Evolutionary conservation across 2,888 invertebrate species (phyloP), one percentile per base, ranked within the genome.

Genomic region (Drosophila meridiana): DNA sequence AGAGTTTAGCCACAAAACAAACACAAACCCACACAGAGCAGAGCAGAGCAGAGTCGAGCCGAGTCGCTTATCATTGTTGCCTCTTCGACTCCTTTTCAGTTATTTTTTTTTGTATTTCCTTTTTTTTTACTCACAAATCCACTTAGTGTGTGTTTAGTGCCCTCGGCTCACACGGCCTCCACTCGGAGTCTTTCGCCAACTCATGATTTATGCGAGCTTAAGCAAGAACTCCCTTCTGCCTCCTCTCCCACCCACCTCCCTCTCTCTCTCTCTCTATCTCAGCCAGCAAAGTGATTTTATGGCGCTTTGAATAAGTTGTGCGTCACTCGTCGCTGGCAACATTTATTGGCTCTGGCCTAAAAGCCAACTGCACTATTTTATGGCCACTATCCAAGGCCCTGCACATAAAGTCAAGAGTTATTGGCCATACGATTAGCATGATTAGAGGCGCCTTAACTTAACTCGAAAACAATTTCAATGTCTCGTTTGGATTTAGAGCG

Each of bases 101-200:
- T 67, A 34, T 42, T 64, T 59, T 42, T 42, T 64, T 59, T 45
- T 2, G 0, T 9, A 2, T 30, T 13, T 13, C 5, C 6, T 40
- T 55, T 28, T 58, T 48, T 47, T 38, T 55, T 34, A 40, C 70
- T 59, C 74, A 70, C 81, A 89, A 90, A 90, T 90, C 90, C 83
- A 83, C 89, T 90, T 90, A 89, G 89, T 82, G 76, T 86, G 76
- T 87, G 82, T 83, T 87, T 87, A 80, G 80, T 69, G 65, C 62
- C 32, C 34, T 62, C 42, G 62, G 38, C 55, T 30, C 48, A 38
- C 48, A 58, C 20, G 20, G 61, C n/a, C 57, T 40, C 52, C 45
- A 40, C 50, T 61, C 59, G 28, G 61, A 52, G 64, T 72, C 75
- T 73, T 65, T 73, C 45, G 76, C 59, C 63, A 48, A 70, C 55